A percentile compares a stretch with the other conserved stretches of the same genome.
Evolutionary conservation across 1,140 invertebrate species (phyloP).

Genomic region (Drosophila melanogaster): Release_6_plus_ISO1_MT NT_037436.4:12337501-12338000

Average conservation of each 20-base stretch:
- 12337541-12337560: conserved; percentile 5
- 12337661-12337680: conserved; percentile 48
- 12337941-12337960: no score
- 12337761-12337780: conserved; percentile 32
- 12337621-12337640: conserved; percentile 55
- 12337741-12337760: conserved; percentile 53
- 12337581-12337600: conserved; percentile 45
- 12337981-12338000: no score
- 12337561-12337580: conserved; percentile 44
- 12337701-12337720: conserved; percentile 29
- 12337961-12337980: no score
- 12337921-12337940: no score
- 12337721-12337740: conserved; percentile 42
- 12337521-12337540: conserved; percentile 4
- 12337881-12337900: background rate
- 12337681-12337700: conserved; percentile 41
- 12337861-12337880: conserved; percentile 45
- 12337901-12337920: no score
- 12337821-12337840: conserved; percentile 40
- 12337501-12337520: background rate
- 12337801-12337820: conserved; percentile 42
- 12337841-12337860: conserved; percentile 42
- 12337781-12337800: conserved; percentile 49
- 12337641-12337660: conserved; percentile 62
- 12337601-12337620: conserved; percentile 41